Evolutionary conservation across 2,888 invertebrate genomes (phyloP), one percentile per base, ranked within the genome.

Genomic region (Coenonympha glycerion): DNA sequence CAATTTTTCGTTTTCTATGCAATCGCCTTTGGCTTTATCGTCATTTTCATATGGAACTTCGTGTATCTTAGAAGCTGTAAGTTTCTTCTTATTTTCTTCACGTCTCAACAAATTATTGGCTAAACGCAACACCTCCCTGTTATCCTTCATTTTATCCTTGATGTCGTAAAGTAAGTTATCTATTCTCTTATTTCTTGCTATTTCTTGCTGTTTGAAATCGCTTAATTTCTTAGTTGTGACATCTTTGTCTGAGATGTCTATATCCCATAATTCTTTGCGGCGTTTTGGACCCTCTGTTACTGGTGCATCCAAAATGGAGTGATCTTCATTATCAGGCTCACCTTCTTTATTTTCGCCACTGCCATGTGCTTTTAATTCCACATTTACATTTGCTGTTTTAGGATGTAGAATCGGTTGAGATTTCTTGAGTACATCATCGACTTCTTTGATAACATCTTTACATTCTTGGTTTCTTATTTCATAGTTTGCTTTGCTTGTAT

Each of bases 71-170:
- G 51, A 64, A 6, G 61, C 60, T 41, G 58, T 30, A 19, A 65
- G 41, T 26, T 69, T 78, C 30, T 68, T 73, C 31, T 62, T 74
- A 31, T 47, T 60, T 18, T 80, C 81, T 57, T 79, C 80, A 54
- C 79, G 69, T 53, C 69, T 68, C 5, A 87, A 57, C 50, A 87
- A 63, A 57, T 69, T 85, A 60, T 87, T 76, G 5, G 86, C 84
- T 3, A 84, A 58, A 48, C 72, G 65, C 28, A 81, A 60, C 3
- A 87, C 84, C 47, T 86, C 85, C 60, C 80, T 73, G 53, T 85
- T 87, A 57, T 81, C 82, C 50, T 80, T 85, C 84, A 85, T 84
- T 54, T 80, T 83, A 47, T 76, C 80, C 63, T 86, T 83, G 24
- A 87, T 86, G 46, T 79, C 74, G 39, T 62, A 62, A n/a, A 87